These are phyloP conservation scores for Papilio demoleus DNA, from an alignment of 2,888 invertebrate genomes.

Conservation along the genomic window DNA sequence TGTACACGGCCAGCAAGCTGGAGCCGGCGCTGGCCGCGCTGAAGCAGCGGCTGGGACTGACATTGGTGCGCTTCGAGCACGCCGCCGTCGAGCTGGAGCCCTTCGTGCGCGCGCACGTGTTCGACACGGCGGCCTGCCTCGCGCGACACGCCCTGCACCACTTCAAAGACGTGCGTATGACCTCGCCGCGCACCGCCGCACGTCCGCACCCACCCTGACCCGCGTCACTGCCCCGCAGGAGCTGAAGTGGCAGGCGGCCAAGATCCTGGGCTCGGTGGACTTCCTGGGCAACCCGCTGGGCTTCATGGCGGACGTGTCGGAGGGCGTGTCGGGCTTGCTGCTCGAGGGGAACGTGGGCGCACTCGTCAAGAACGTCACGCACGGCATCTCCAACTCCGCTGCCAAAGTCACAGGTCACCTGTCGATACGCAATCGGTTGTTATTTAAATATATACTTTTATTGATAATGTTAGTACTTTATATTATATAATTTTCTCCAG, in stretches of 20 bases:
- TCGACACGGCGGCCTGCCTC: slow-evolving; percentile 95
- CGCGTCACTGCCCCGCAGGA: slow-evolving; percentile 79
- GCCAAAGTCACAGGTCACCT: slow-evolving; percentile 96
- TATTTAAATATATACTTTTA: not conserved
- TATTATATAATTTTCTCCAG: slow-evolving; percentile 58
- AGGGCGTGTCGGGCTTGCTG: slow-evolving; percentile 95
- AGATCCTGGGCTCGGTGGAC: slow-evolving; percentile 97
- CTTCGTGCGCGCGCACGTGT: slow-evolving; percentile 93
- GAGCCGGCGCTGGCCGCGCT: slow-evolving; percentile 87
- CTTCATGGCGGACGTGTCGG: slow-evolving; percentile 97
- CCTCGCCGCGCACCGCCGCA: not conserved
- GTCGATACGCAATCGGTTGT: slow-evolving; percentile 46
- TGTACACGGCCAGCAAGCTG: slow-evolving; percentile 94
- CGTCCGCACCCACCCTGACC: not conserved
- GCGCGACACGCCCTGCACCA: slow-evolving; percentile 92
- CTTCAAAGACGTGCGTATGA: slow-evolving; percentile 88
- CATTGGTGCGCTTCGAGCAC: slow-evolving; percentile 97
- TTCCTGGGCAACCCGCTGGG: slow-evolving; percentile 99
- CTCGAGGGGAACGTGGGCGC: slow-evolving; percentile 97
- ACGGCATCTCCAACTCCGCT: slow-evolving; percentile 98
- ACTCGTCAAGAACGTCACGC: slow-evolving; percentile 96
- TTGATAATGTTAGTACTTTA: not conserved
- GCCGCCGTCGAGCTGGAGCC: slow-evolving; percentile 96
- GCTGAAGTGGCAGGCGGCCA: slow-evolving; percentile 96
- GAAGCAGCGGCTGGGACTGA: slow-evolving; percentile 93